Evolutionary conservation across 1,140 invertebrate genomes (phyloP), one percentile per base, ranked within the genome.

Genomic region (Xylocopa sonorina): DNA sequence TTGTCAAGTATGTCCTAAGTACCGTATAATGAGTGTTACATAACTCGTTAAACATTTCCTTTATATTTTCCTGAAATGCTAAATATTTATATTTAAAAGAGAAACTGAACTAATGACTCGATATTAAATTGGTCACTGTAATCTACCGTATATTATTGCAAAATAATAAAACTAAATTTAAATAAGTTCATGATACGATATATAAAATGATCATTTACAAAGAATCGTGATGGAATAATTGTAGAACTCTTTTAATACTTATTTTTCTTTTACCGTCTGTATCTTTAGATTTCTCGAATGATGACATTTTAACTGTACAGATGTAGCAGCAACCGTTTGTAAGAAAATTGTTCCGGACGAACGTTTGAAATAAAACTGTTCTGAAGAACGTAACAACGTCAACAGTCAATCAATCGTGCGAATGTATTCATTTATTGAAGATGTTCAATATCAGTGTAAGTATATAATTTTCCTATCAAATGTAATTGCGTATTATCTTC

Each of bases 21-120:
- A n/a, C 3, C 9, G 18, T 73, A 18, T 73, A 62, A 7, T 50
- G 5, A 3, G 2, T 5, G 24, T 62, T 24, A 3, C 38, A n/a
- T 9, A 62, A 50, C 10, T 2, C 16, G 21, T 24, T 50, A 3
- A 16, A 32, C 10, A 32, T 1, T 16, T 2, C 0, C 2, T 43
- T 21, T 3, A 7, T 16, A 6, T 29, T 51, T 14, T 16, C 10
- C 72, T 74, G 72, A 51, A 74, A 64, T n/a, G 27, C 72, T 74
- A 14, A 74, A 51, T n/a, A 24, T 69, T 6, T 16, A 1, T 0
- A n/a, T n/a, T n/a, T n/a, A n/a, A n/a, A n/a, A n/a, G 12, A 24
- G 53, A 53, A 38, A 66, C 12, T 18, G 21, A 38, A 24, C 6
- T 24, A 9, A 55, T 14, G n/a, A n/a, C n/a, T n/a, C n/a, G n/a